These are phyloP conservation scores for Sesia bembeciformis DNA, from an alignment of 2,888 invertebrate species.

Conservation along the genomic window DNA sequence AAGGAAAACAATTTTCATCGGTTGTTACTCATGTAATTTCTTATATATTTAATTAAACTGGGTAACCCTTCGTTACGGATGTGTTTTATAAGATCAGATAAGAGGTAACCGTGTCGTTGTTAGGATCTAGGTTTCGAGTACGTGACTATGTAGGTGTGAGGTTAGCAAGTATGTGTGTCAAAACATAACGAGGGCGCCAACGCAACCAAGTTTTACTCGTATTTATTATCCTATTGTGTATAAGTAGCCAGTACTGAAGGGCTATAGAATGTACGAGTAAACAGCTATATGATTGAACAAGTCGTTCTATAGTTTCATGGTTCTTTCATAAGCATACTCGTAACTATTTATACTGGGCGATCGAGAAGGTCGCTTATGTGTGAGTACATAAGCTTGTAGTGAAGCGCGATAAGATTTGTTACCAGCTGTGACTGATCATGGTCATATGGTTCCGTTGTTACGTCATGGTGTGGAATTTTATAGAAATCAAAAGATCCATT, in stretches of 20 bases:
- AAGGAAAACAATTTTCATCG: too few relatives aligned
- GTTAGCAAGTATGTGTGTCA: slow-evolving; percentile 32
- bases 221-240: background rate
- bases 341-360: slow-evolving; percentile 32
- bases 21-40: too few relatives aligned
- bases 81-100: background rate
- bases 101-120: slow-evolving; percentile 49
- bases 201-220: background rate
- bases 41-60: too few relatives aligned
- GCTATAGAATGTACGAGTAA: too few relatives aligned
- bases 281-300: background rate
- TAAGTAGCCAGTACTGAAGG: too few relatives aligned
- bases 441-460: background rate
- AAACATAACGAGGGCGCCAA: slow-evolving; percentile 35
- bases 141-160: slow-evolving; percentile 26
- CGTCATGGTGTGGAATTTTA: background rate
- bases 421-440: slow-evolving; percentile 29
- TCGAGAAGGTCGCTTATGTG: slow-evolving; percentile 30
- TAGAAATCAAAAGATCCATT: too few relatives aligned
- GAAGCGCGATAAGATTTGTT: slow-evolving; percentile 36
- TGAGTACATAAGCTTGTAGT: slow-evolving; percentile 14
- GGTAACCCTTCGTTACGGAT: too few relatives aligned
- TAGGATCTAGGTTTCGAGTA: slow-evolving; percentile 61
- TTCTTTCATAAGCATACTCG: slow-evolving; percentile 22
- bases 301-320: slow-evolving; percentile 18